Percentiles rank a stretch among this genome's conserved stretches.
These are phyloP conservation scores for Lampropteryx suffumata DNA, from an alignment of 2,888 invertebrate species.

Conservation along the genomic window DNA sequence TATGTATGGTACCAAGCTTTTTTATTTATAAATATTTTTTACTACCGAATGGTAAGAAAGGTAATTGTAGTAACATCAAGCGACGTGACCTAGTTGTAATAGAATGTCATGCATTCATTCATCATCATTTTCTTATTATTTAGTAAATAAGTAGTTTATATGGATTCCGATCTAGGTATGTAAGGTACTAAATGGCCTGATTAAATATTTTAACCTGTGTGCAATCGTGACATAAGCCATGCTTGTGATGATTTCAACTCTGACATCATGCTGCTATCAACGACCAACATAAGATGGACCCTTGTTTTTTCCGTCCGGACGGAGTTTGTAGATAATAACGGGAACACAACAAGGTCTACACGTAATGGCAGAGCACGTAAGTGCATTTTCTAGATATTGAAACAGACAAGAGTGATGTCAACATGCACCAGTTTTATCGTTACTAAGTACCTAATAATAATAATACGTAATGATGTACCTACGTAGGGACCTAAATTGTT, in stretches of 20 bases:
- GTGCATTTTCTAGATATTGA: constrained; percentile 74
- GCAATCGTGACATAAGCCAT: constrained; percentile 48
- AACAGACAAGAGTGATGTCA: constrained; percentile 63
- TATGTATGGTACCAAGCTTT: too few relatives aligned
- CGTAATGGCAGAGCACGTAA: constrained; percentile 33
- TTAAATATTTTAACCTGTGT: constrained; percentile 46
- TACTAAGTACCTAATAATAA: too few relatives aligned
- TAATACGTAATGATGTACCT: too few relatives aligned
- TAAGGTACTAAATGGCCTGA: constrained; percentile 25
- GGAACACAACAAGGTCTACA: constrained; percentile 44
- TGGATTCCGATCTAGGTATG: too few relatives aligned
- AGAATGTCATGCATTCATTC: too few relatives aligned
- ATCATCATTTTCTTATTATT: too few relatives aligned
- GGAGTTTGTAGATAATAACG: constrained; percentile 39
- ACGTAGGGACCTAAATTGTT: too few relatives aligned
- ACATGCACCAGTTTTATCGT: not conserved
- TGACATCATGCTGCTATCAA: constrained; percentile 66
- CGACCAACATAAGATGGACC: constrained; percentile 51
- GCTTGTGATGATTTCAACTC: constrained; percentile 23
- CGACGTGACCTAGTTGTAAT: too few relatives aligned
- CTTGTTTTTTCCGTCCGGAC: constrained; percentile 37
- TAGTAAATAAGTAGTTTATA: too few relatives aligned
- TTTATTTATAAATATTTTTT: too few relatives aligned
- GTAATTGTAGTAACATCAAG: too few relatives aligned
- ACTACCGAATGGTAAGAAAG: too few relatives aligned